Conservation (phyloP, 2,113 vertebrate species). For the Stegostoma tigrinum region DNA sequence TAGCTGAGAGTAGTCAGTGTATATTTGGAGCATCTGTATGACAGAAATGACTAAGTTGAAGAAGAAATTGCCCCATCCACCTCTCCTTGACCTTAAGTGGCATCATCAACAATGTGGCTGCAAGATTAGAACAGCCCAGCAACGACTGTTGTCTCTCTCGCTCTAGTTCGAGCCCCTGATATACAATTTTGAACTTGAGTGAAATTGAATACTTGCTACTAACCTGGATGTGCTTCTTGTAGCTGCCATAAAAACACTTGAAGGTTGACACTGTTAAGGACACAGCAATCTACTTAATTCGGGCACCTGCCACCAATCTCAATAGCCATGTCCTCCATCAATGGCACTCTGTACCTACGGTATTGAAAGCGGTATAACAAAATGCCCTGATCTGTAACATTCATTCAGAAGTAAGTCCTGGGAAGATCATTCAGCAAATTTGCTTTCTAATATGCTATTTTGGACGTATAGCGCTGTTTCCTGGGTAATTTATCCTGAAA, state of each 20-base stretch:
- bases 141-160: not conserved
- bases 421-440: not conserved
- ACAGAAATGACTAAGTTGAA: not conserved
- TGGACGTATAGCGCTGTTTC: not conserved
- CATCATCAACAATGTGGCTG: not conserved
- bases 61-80: not conserved
- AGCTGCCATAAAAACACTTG: not conserved
- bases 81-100: not conserved
- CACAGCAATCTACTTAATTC: not conserved
- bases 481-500: not conserved
- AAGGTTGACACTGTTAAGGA: not conserved
- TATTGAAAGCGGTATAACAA: not conserved
- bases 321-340: not conserved
- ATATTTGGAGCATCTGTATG: not conserved
- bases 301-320: not conserved
- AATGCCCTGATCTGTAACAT: not conserved
- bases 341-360: not conserved
- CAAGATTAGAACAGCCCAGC: not conserved
- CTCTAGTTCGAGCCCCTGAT: not conserved
- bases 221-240: not conserved
- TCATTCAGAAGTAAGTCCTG: not conserved
- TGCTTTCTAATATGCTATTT: not conserved
- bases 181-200: not conserved
- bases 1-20: not conserved
- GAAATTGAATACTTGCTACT: not conserved